These are phyloP conservation scores for Zingel zingel DNA, from an alignment of 2,113 vertebrate genomes.

Conservation along the genomic window DNA sequence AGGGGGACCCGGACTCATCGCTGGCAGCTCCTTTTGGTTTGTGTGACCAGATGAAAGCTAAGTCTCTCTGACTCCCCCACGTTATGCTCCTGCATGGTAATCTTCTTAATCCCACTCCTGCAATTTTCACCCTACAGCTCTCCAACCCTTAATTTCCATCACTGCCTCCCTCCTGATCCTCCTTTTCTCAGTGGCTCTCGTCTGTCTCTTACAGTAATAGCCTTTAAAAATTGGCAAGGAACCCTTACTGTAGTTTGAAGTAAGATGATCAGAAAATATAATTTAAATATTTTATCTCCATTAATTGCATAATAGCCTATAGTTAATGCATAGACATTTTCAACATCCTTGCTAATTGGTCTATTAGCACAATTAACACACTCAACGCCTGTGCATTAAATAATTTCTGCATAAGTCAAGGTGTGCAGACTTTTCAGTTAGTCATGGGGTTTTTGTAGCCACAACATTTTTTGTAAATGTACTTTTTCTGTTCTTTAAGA, in stretches of 20 bases:
- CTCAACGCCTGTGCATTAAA: neutral
- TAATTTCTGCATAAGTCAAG: neutral
- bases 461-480: neutral
- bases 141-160: conserved; percentile 21
- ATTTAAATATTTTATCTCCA: too few species aligned
- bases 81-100: conserved; percentile 73
- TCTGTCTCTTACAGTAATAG: neutral
- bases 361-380: neutral
- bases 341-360: neutral
- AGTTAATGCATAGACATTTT: too few species aligned
- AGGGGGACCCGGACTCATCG: conserved; percentile 49
- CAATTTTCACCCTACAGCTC: conserved; percentile 69
- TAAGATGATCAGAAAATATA: neutral
- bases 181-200: neutral
- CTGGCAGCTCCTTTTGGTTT: conserved; percentile 76
- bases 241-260: neutral
- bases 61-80: conserved; percentile 61
- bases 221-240: neutral
- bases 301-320: too few species aligned
- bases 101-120: conserved; percentile 77
- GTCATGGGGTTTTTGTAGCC: neutral
- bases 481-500: neutral
- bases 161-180: conserved; percentile 28
- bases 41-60: conserved; percentile 73
- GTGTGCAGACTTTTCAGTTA: neutral